Evolutionary conservation across 2,113 vertebrate genomes (phyloP), one percentile per base, ranked within the genome.

Genomic region (Collichthys lucidus): DNA sequence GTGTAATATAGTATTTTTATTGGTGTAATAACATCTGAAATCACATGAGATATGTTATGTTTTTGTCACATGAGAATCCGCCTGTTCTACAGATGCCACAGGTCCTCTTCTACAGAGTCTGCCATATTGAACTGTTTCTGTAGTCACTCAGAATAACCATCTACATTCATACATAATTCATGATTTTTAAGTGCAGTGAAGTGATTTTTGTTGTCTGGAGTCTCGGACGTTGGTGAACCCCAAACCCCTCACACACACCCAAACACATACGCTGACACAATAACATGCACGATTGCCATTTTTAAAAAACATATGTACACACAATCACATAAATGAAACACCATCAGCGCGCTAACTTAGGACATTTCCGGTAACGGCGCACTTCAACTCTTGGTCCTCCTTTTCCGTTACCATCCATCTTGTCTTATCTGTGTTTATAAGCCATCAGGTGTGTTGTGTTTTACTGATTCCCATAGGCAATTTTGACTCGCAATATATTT

Each of bases 401-500:
- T 22, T 56, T 68, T 68, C 75, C 62, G 63, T 19, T 80, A 56
- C 53, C 79, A 86, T 86, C 77, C 77, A 83, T 86, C 75, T 84
- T 65, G 67, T 81, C 76, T 85, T 89, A 91, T 91, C 86, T 76
- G 65, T 84, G 65, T 80, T 81, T 80, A 82, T 71, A 80, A 84
- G 67, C 70, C 86, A 82, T 86, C 84, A 86, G 80, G 74, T 86
- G 84, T 85, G 79, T 72, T 85, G 66, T 77, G 83, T 71, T 74
- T 77, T 5, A 55, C 78, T 12, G 26, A 86, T 80, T 86, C 88
- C 86, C 87, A 74, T 65, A 80, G 83, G 85, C 91, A 90, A 89
- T 89, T 89, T 86, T 86, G 69, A 88, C 85, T 84, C 66, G 72
- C 66, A 76, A 67, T 77, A 75, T 81, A 77, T 86, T 91, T 89